phyloP scores from a whole-genome alignment of 2,113 vertebrate species.

The Ammospiza nelsoni region DNA sequence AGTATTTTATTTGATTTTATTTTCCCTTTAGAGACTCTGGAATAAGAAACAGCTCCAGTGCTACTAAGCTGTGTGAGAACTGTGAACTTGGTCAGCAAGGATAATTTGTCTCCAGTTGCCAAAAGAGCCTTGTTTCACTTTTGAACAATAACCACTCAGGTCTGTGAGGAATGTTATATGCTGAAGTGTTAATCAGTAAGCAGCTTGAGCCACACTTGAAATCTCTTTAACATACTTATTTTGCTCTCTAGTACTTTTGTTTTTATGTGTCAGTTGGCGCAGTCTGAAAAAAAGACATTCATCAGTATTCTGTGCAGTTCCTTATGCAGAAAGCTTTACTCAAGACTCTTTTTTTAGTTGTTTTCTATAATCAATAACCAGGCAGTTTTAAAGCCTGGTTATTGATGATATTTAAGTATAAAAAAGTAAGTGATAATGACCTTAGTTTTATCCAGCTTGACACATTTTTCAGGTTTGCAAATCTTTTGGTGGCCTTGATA shows the following conservation, averaged over 20 bases:
- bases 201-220: constrained; percentile 70
- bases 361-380: constrained; percentile 58
- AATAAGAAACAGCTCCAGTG: constrained; percentile 1
- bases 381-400: background rate
- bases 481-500: background rate
- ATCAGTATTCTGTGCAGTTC: constrained; percentile 73
- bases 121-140: constrained; percentile 72
- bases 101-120: constrained; percentile 68
- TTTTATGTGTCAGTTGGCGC: constrained; percentile 68
- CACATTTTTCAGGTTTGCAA: constrained; percentile 35
- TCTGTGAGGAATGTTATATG: constrained; percentile 59
- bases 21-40: background rate
- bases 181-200: constrained; percentile 78
- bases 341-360: constrained; percentile 41
- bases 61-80: constrained; percentile 72
- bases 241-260: constrained; percentile 63
- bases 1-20: background rate
- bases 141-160: constrained; percentile 66
- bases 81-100: constrained; percentile 59
- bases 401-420: constrained; percentile 55
- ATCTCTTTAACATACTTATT: constrained; percentile 71
- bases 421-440: constrained; percentile 53
- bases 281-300: constrained; percentile 71
- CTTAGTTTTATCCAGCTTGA: constrained; percentile 33
- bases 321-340: constrained; percentile 56